Percentiles rank a stretch among this genome's conserved stretches.
These are phyloP conservation scores for Agapornis canus DNA, from an alignment of 2,797 vertebrate species.

Conservation along the genomic window DNA sequence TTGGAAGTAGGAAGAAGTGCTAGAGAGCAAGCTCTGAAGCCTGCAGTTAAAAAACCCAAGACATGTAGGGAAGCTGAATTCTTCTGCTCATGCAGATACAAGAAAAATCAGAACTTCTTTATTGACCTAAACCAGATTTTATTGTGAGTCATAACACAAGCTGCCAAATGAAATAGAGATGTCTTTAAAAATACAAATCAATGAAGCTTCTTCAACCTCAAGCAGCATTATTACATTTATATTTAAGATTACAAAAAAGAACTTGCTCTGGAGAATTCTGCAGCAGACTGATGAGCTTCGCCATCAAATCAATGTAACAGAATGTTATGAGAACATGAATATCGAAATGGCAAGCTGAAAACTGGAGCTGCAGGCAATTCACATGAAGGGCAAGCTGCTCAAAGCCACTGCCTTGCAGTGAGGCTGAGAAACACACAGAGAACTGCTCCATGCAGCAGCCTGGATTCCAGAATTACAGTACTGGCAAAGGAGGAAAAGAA, in stretches of 20 bases:
- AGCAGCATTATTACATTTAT: conserved; percentile 10
- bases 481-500: not conserved
- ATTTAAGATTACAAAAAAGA: not conserved
- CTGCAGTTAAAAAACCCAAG: not conserved
- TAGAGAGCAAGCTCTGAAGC: not conserved
- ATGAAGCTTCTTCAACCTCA: not conserved
- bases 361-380: not conserved
- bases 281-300: not conserved
- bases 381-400: not conserved
- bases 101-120: not conserved
- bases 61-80: not conserved
- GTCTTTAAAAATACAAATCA: not conserved
- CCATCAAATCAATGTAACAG: conserved; percentile 8
- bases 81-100: not conserved
- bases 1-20: not conserved
- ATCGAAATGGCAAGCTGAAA: not conserved
- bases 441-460: not conserved
- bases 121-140: not conserved
- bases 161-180: not conserved
- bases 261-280: not conserved
- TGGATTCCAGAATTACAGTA: not conserved
- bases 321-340: not conserved
- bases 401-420: not conserved
- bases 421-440: not conserved
- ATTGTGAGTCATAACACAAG: not conserved